Evolutionary conservation across 2,113 vertebrate species (phyloP).

Genomic region (Sclerurus mexicanus): DNA sequence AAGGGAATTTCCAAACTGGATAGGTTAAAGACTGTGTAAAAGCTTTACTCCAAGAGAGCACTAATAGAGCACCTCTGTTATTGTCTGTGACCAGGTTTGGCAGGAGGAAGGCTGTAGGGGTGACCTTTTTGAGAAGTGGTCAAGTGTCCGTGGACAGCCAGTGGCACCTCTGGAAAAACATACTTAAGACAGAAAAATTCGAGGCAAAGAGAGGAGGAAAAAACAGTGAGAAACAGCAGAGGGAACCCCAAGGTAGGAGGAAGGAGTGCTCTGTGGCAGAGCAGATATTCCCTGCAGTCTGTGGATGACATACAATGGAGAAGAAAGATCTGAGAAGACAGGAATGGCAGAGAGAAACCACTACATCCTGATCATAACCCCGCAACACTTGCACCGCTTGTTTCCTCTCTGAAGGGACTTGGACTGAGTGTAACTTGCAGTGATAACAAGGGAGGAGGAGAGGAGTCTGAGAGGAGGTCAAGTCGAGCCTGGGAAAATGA

Average conservation of each 20-base stretch:
- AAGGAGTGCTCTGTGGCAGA: neutral
- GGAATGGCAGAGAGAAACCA: neutral
- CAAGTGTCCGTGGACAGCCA: neutral
- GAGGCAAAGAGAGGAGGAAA: neutral
- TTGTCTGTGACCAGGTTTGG: neutral
- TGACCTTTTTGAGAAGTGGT: neutral
- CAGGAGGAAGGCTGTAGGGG: neutral
- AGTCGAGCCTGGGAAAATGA: neutral
- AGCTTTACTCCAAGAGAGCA: neutral
- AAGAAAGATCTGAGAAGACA: neutral
- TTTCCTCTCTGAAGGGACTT: neutral
- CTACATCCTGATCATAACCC: rapidly evolving
- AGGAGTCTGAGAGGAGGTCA: neutral
- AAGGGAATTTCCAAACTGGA: neutral
- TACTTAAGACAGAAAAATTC: neutral
- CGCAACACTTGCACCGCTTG: neutral
- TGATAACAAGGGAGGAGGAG: neutral
- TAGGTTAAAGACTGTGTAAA: neutral
- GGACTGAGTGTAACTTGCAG: neutral
- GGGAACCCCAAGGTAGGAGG: neutral
- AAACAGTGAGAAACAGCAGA: neutral
- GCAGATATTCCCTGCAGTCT: neutral
- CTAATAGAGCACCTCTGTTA: neutral
- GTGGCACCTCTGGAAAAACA: neutral
- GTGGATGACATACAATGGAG: rapidly evolving